Percentiles rank a stretch among this genome's conserved stretches.
These are phyloP conservation scores for Ectropis crepuscularia DNA, from an alignment of 2,888 invertebrate species.

Conservation along the genomic window DNA sequence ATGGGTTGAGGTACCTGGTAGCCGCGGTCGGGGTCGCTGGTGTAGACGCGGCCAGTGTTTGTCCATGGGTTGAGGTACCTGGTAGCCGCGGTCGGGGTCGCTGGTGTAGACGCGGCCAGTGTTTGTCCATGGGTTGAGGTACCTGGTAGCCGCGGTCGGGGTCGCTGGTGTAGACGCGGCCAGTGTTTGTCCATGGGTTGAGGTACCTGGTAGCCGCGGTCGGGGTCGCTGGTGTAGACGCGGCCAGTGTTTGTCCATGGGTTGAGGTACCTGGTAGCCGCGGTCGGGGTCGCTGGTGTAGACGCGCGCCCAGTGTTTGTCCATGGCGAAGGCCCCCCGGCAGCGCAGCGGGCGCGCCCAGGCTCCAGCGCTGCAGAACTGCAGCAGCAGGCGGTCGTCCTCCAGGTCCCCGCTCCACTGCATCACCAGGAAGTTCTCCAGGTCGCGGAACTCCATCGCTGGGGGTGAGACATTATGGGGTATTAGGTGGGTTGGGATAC, in stretches of 20 bases:
- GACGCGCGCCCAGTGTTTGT: conserved; percentile 86
- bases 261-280: conserved; percentile 83
- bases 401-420: conserved; percentile 94
- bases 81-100: no score
- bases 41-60: no score
- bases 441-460: conserved; percentile 89
- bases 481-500: no score
- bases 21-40: no score
- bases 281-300: conserved; percentile 89
- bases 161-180: neutral
- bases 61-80: no score
- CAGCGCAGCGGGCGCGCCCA: conserved; percentile 85
- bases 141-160: no score
- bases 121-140: no score
- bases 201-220: no score
- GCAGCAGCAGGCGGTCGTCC: conserved; percentile 88
- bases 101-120: no score
- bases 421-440: conserved; percentile 88
- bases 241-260: neutral
- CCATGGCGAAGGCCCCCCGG: conserved; percentile 88
- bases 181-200: no score
- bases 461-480: conserved; percentile 24
- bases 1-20: no score
- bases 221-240: neutral
- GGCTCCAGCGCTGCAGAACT: conserved; percentile 83